Evolutionary conservation across 2,113 vertebrate genomes (phyloP).

Genomic region (Myocastor coypus): DNA sequence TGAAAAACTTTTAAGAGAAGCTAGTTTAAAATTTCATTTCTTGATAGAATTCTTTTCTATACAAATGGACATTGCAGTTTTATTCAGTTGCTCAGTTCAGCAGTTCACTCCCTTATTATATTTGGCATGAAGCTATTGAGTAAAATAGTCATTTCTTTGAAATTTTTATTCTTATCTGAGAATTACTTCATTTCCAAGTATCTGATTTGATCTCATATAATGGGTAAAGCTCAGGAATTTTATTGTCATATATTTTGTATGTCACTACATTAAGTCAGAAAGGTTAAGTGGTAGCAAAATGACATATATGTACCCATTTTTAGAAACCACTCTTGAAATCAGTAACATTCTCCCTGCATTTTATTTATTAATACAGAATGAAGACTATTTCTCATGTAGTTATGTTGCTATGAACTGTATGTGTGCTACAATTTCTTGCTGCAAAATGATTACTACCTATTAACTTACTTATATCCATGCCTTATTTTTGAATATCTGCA

Average conservation of each 20-base stretch:
- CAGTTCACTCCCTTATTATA: constrained; percentile 24
- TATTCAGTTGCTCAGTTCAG: not conserved
- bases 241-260: constrained; percentile 50
- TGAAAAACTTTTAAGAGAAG: not conserved
- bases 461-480: constrained; percentile 38
- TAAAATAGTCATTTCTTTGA: constrained; percentile 8
- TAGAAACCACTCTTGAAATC: constrained; percentile 50
- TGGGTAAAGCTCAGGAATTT: constrained; percentile 35
- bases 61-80: not conserved
- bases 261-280: constrained; percentile 28
- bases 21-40: constrained; percentile 43
- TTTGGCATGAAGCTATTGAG: not conserved
- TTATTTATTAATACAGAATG: constrained; percentile 33
- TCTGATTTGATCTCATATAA: constrained; percentile 40
- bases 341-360: constrained; percentile 25
- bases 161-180: constrained; percentile 8
- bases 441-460: constrained; percentile 33
- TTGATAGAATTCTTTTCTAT: not conserved
- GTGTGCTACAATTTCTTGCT: constrained; percentile 12
- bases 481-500: constrained; percentile 37
- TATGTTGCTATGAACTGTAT: not conserved
- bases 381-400: constrained; percentile 31
- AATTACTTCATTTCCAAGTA: constrained; percentile 51
- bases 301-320: not conserved
- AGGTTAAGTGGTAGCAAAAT: constrained; percentile 2